Base-by-base conservation (phyloP, 2,113 vertebrate genomes). In the Oenanthe melanoleuca region DNA sequence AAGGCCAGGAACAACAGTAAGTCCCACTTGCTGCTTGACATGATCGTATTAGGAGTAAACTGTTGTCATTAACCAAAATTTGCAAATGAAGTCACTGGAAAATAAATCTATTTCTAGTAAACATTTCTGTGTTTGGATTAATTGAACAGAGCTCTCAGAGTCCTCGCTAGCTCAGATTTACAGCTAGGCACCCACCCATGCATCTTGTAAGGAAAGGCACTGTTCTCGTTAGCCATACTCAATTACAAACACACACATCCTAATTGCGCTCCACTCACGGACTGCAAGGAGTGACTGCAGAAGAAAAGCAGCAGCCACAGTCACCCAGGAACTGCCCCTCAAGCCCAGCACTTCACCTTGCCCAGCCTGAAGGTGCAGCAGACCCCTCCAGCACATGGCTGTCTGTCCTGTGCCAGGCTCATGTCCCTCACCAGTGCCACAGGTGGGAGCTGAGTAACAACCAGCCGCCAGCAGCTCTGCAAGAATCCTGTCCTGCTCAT, bases 341-440 rank as follows among this genome's bases (percentile, higher is more conserved):
- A 7, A 59, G 37, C 22, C 34, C 63, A 42, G 66, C 38, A 53
- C 34, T 22, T n/a, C 14, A 6, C 21, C 50, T 13, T 52, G 37
- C 74, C 70, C 66, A 34, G 65, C 38, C 67, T 38, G 69, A 42
- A 60, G 61, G 47, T 19, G 31, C 11, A 13, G 52, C 12, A 13
- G 45, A 50, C 19, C 4, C 0, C 1, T 22, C 18, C 44, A 64
- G 38, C 60, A 64, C 52, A 21, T 0, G 0, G 75, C 29, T 55
- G n/a, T 2, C 86, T 4, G 1, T 52, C 65, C 47, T 24, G 47
- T 7, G 33, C 59, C 0, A 2, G 31, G 52, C 38, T 69, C 2
- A 0, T 0, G 0, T 31, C 22, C 2, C 55, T 42, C 0, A 0
- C 22, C 38, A 15, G 29, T 15, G 65, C 38, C 80, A 72, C 29